Evolutionary conservation across 2,888 invertebrate species (phyloP), one percentile per base, ranked within the genome.

Genomic region (Phyllotreta cruciferae): DNA sequence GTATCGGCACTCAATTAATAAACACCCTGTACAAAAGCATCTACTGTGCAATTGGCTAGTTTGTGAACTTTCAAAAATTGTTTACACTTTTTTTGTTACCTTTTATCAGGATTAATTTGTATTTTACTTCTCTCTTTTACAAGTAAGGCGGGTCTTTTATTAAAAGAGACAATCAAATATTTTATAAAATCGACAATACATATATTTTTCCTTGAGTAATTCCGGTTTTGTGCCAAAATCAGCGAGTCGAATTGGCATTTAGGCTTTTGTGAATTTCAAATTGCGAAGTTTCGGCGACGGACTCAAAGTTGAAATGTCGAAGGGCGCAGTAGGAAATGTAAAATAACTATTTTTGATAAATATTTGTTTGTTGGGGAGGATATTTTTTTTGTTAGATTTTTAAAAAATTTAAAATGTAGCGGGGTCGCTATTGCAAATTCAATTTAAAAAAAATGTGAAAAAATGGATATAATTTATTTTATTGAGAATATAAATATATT

Each of bases 291-390:
- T 49, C 9, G 58, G n/a, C 49, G 13, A 34, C n/a, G 50, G 42
- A 24, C 39, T 50, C 50, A 58, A 58, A 58, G 37, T 13, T 45
- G 42, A 60, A 53, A 52, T 11, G 70, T 72, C 74, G 74, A 73
- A 69, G 60, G 11, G 8, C 35, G 42, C 14, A 35, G n/a, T 24
- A 52, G 60, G 53, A 60, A 60, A 70, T 80, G 80, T 80, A 82
- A 83, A 83, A 83, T 83, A 84, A 85, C 85, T 86, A 86, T 86
- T 86, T 86, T 86, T 87, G 86, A 86, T 86, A 87, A 85, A 78
- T 83, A 84, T 85, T 24, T 85, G 80, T 81, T 86, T 85, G 85
- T 85, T 82, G 82, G 82, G 82, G 81, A 82, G 82, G 81, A 82
- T 81, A 81, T 82, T 82, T 83, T 83, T 83, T 83, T 83, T 83